Evolutionary conservation across 1,140 invertebrate genomes (phyloP).

Genomic region (Leptestheria dahalacensis): DNA sequence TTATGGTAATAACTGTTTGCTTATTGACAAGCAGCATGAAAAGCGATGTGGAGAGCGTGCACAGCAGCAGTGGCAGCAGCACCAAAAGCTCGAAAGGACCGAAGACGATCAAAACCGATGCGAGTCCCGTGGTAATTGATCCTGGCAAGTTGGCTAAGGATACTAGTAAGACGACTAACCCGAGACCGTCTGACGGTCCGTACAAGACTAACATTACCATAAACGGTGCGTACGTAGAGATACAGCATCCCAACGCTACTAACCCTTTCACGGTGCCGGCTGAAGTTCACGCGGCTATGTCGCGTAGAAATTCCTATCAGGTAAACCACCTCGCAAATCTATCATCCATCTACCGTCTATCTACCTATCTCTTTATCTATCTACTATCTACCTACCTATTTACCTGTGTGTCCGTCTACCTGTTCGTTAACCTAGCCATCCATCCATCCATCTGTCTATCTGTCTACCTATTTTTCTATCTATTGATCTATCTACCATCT

Average conservation of each 20-base stretch:
- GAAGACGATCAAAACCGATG: constrained; percentile 16
- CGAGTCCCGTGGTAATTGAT: background rate
- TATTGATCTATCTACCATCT: too few species aligned
- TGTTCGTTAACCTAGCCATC: too few species aligned
- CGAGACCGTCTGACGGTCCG: background rate
- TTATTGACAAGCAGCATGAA: constrained; percentile 38
- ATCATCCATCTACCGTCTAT: too few species aligned
- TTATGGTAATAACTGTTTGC: constrained; percentile 18
- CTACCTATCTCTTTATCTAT: too few species aligned
- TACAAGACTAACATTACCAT: constrained; percentile 10
- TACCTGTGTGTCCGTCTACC: too few species aligned
- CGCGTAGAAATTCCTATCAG: background rate
- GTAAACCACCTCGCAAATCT: too few species aligned
- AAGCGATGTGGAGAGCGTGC: constrained; percentile 31
- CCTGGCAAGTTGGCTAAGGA: background rate
- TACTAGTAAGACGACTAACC: background rate
- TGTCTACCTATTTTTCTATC: too few species aligned
- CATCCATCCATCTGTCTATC: too few species aligned
- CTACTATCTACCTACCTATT: too few species aligned
- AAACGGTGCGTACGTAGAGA: constrained; percentile 1
- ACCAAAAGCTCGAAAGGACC: constrained; percentile 14
- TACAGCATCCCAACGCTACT: constrained; percentile 15
- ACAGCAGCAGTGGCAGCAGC: constrained; percentile 17
- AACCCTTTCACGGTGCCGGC: background rate
- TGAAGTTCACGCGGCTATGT: background rate